Evolutionary conservation across 92 coral and sea anemone species (phyloP).

Genomic region (Zoanthus solanderi): DNA sequence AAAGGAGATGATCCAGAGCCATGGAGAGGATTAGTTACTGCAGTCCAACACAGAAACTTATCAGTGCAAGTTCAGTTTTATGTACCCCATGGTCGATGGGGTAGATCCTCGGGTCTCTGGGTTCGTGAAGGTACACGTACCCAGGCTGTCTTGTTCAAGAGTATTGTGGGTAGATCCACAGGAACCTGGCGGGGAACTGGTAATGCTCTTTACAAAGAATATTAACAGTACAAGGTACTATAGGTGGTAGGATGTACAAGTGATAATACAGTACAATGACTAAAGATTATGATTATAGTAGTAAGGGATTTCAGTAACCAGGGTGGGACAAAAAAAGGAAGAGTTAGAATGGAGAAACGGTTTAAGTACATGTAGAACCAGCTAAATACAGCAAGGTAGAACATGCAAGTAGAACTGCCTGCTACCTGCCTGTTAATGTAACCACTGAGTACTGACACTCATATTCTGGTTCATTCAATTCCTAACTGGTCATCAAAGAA

Average conservation of each 20-base stretch:
- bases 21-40: conserved; percentile 45
- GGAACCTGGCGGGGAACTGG: conserved; percentile 43
- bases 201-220: conserved; percentile 41
- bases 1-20: conserved; percentile 66
- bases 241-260: conserved; percentile 11
- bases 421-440: conserved; percentile 8
- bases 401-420: conserved; percentile 16
- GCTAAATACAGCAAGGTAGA: conserved; percentile 17
- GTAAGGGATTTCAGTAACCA: conserved; percentile 8
- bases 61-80: conserved; percentile 40
- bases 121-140: conserved; percentile 39
- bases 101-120: conserved; percentile 39
- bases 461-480: conserved; percentile 14
- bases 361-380: conserved; percentile 18
- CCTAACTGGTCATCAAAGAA: conserved; percentile 7
- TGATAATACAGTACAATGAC: conserved; percentile 25
- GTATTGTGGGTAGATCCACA: conserved; percentile 23
- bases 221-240: conserved; percentile 40
- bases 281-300: conserved; percentile 19
- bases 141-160: conserved; percentile 26
- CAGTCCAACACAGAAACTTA: conserved; percentile 35
- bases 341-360: conserved; percentile 12
- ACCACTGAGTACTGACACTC: conserved; percentile 16
- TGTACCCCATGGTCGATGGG: conserved; percentile 47
- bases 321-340: conserved; percentile 23